Conservation (phyloP, 2,797 vertebrate species). For the Paratrypauchen microcephalus region DNA sequence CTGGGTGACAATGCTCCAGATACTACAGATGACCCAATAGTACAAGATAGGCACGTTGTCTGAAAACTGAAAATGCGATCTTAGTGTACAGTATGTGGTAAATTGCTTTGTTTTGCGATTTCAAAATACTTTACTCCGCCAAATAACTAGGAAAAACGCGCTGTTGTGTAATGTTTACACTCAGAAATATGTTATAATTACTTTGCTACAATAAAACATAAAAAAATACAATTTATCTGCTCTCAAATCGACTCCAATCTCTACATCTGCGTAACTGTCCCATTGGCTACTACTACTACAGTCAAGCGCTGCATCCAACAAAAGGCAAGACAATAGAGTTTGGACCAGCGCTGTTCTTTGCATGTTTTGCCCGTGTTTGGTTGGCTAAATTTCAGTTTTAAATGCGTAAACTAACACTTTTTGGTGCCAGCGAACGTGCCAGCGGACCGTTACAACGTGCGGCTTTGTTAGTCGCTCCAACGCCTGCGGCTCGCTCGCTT, state of each 20-base stretch:
- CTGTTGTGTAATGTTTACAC: too few relatives aligned
- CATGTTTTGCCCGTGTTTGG: background rate
- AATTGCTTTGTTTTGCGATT: background rate
- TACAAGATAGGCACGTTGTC: slow-evolving; percentile 10
- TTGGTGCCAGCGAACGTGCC: background rate
- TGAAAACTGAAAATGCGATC: background rate
- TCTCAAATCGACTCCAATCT: slow-evolving; percentile 23
- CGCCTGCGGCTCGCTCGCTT: background rate
- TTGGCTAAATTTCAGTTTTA: slow-evolving; percentile 17
- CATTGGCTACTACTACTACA: slow-evolving; percentile 40
- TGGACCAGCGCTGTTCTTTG: slow-evolving; percentile 40
- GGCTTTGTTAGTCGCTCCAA: slow-evolving; percentile 64
- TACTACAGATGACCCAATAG: slow-evolving; percentile 33
- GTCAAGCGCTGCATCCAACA: slow-evolving; percentile 66
- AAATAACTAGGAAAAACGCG: background rate
- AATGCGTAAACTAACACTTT: background rate
- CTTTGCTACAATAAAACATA: background rate
- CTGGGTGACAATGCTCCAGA: slow-evolving; percentile 36
- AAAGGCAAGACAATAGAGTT: slow-evolving; percentile 72
- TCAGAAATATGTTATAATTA: background rate
- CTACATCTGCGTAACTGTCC: slow-evolving; percentile 56
- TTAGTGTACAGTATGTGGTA: too few relatives aligned
- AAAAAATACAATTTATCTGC: slow-evolving; percentile 6
- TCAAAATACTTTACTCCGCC: background rate
- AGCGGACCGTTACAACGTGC: slow-evolving; percentile 34